Evolutionary conservation across 2,888 invertebrate genomes (phyloP).

Genomic region (Drosophila fungiperda): DNA sequence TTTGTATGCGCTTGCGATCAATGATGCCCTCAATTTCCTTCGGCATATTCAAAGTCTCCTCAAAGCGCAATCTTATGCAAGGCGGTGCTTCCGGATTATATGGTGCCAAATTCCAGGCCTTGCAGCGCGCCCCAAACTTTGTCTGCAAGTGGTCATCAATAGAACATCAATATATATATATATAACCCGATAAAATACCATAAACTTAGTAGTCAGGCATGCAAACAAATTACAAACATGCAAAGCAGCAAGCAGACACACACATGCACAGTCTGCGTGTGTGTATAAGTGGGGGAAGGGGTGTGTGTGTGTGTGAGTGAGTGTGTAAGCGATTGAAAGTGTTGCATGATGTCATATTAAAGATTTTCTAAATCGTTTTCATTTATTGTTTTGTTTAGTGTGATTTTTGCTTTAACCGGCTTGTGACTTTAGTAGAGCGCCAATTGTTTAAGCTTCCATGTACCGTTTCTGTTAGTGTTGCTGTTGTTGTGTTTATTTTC

Average conservation of each 20-base stretch:
- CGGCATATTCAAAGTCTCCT: conserved; percentile 87
- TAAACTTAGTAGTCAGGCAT: conserved; percentile 14
- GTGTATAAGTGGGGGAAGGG: conserved; percentile 7
- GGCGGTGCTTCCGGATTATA: conserved; percentile 86
- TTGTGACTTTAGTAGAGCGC: conserved; percentile 18
- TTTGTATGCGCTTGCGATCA: conserved; percentile 84
- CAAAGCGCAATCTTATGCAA: conserved; percentile 87
- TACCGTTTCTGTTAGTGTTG: conserved; percentile 34
- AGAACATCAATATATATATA: conserved; percentile 23
- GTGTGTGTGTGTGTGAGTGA: conserved; percentile 2
- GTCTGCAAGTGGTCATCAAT: conserved; percentile 86
- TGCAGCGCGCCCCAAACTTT: conserved; percentile 92
- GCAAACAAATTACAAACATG: conserved; percentile 53
- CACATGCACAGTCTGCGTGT: conserved; percentile 22
- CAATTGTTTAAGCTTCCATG: conserved; percentile 32
- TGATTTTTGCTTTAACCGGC: conserved; percentile 18
- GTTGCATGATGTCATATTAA: conserved; percentile 11
- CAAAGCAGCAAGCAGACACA: conserved; percentile 59
- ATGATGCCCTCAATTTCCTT: conserved; percentile 68
- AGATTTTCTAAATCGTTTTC: conserved; percentile 14
- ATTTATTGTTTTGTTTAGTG: conserved; percentile 24
- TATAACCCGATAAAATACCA: neutral
- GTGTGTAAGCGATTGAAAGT: conserved; percentile 11
- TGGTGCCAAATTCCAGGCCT: conserved; percentile 91
- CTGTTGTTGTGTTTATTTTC: conserved; percentile 24